Base-by-base conservation (phyloP, 1,140 invertebrate genomes). In the Drosophila dunni region DNA sequence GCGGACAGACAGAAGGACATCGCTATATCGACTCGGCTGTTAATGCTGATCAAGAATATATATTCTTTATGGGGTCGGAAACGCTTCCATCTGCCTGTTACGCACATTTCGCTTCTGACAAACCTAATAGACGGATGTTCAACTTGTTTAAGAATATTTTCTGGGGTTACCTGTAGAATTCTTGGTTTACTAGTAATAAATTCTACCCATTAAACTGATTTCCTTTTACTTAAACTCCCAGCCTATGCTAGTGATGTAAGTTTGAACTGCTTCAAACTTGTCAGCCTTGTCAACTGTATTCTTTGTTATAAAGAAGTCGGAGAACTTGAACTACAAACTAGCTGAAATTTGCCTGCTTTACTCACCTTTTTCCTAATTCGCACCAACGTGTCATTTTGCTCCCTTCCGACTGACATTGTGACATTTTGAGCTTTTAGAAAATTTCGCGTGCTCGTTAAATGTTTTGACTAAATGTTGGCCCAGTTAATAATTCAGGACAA, bases 401-500 rank as follows among this genome's bases (percentile, higher is more conserved):
- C 29, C 34, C 34, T 53, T 34, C 3, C 11, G 8, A 10, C 24
- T 42, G 40, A 42, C 40, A 42, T 13, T 8, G 42, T 45, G 50
- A 53, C 29, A 53, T 34, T 50, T 17, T 29, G 17, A 13, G 6
- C 29, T 50, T n/a, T 50, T 38, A n/a, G 13, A 17, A 46, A 38
- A 33, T 9, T 61, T 69, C 48, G 66, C 57, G 48, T 69, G 66
- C 15, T 33, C 9, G 20, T 60, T 67, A 40, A 45, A 13, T 68
- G 51, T 38, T 38, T n/a, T 46, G 33, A 10, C 38, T 54, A 42
- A 53, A 11, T 62, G 74, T 66, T 78, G 65, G 65, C 66, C 78
- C 48, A 71, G 63, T 86, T 69, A 86, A 85, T 85, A 88, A 82
- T 85, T 85, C 57, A 86, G 60, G 24, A 48, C 34, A 44, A 58